These are phyloP conservation scores for Pantala flavescens DNA, from an alignment of 1,140 invertebrate genomes.

Conservation along the genomic window DNA sequence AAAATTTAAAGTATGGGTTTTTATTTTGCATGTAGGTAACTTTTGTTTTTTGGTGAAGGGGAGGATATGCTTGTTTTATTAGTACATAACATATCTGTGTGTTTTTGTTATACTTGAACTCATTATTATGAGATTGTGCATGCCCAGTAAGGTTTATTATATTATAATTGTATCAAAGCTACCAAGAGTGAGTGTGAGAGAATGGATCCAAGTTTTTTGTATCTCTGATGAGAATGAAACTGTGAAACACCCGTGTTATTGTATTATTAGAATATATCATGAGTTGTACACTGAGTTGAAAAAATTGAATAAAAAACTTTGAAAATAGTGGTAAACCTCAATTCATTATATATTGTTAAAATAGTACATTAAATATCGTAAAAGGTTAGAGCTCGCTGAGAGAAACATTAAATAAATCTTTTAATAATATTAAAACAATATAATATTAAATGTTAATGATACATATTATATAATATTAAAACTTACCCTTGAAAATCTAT, in stretches of 20 bases:
- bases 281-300: neutral
- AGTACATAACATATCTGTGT: neutral
- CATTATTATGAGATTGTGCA: neutral
- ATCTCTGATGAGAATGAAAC: neutral
- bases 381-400: too few relatives aligned
- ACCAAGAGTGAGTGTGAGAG: neutral
- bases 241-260: neutral
- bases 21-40: neutral
- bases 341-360: too few relatives aligned
- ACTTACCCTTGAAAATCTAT: too few relatives aligned
- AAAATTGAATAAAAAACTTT: neutral
- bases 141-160: neutral
- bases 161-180: neutral
- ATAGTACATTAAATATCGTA: too few relatives aligned
- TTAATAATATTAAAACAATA: too few relatives aligned
- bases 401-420: too few relatives aligned
- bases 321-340: too few relatives aligned
- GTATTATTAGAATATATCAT: neutral
- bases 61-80: neutral
- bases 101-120: neutral
- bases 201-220: neutral
- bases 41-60: neutral
- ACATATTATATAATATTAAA: too few relatives aligned
- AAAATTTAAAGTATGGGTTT: neutral
- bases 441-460: too few relatives aligned